Percentiles rank a stretch among this genome's conserved stretches.
phyloP scores from a whole-genome alignment of 2,888 invertebrate genomes.

The Coleophora flavipennella region DNA sequence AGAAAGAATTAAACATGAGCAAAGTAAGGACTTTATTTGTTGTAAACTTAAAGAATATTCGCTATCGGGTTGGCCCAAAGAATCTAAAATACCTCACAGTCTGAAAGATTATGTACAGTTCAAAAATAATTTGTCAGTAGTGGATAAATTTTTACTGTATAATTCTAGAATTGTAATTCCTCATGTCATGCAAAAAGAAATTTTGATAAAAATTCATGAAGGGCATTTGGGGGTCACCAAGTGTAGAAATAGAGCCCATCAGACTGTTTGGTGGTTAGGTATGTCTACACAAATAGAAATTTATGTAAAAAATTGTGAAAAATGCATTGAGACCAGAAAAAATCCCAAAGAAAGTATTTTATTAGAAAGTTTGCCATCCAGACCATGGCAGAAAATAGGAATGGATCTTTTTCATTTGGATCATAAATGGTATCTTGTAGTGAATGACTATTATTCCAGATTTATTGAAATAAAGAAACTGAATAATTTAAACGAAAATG shows the following conservation, averaged over 20 bases:
- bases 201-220: slow-evolving; percentile 5
- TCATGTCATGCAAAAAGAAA: slow-evolving; percentile 2
- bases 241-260: slow-evolving; percentile 8
- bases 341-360: not conserved
- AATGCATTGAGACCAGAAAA: not conserved
- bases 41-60: not conserved
- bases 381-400: slow-evolving; percentile 8
- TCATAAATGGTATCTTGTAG: slow-evolving; percentile 5
- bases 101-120: slow-evolving; percentile 3
- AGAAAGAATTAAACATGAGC: not conserved
- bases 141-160: not conserved
- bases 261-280: slow-evolving; percentile 11
- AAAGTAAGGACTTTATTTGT: not conserved
- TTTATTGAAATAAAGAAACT: slow-evolving; percentile 5
- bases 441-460: slow-evolving; percentile 9
- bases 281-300: not conserved
- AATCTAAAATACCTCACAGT: not conserved
- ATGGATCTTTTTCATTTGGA: slow-evolving; percentile 6
- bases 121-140: slow-evolving; percentile 2
- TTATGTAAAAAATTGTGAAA: not conserved
- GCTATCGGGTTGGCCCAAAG: not conserved
- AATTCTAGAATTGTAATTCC: slow-evolving; percentile 1
- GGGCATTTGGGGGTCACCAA: slow-evolving; percentile 8
- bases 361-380: not conserved
- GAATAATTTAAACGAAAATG: slow-evolving; percentile 2